These are phyloP conservation scores for Sylvilagus bachmani DNA, from an alignment of 2,113 vertebrate species.

Conservation along the genomic window DNA sequence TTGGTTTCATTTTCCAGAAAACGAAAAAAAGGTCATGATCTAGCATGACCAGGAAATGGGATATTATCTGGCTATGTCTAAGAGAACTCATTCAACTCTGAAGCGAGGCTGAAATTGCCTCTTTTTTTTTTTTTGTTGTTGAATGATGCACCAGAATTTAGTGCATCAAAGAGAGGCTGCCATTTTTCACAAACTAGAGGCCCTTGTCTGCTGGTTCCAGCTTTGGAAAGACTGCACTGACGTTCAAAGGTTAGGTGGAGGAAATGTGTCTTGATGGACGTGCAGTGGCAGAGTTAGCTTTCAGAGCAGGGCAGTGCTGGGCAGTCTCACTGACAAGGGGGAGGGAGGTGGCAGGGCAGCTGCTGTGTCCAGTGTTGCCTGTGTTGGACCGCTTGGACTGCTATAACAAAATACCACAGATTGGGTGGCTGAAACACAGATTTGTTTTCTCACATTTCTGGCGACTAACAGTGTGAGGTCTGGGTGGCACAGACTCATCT, in stretches of 20 bases:
- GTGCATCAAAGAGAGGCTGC: background rate
- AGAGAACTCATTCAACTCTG: slow-evolving; percentile 19
- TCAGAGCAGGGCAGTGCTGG: background rate
- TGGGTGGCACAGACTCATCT: too few species aligned
- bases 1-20: background rate
- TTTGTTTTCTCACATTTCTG: too few species aligned
- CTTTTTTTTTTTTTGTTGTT: background rate
- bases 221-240: background rate
- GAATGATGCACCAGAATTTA: background rate
- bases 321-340: background rate
- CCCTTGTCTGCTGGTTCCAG: background rate
- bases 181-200: background rate
- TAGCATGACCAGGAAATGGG: background rate
- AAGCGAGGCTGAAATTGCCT: background rate
- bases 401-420: too few species aligned
- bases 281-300: background rate
- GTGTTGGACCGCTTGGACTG: too few species aligned
- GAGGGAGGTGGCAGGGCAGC: background rate
- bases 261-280: background rate
- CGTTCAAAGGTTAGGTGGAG: too few species aligned
- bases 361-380: background rate
- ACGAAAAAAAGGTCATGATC: background rate
- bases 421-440: too few species aligned
- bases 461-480: too few species aligned
- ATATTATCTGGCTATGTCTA: slow-evolving; percentile 9